Evolutionary conservation across 1,140 invertebrate genomes (phyloP), one percentile per base, ranked within the genome.

Genomic region (Musca vetustissima): DNA sequence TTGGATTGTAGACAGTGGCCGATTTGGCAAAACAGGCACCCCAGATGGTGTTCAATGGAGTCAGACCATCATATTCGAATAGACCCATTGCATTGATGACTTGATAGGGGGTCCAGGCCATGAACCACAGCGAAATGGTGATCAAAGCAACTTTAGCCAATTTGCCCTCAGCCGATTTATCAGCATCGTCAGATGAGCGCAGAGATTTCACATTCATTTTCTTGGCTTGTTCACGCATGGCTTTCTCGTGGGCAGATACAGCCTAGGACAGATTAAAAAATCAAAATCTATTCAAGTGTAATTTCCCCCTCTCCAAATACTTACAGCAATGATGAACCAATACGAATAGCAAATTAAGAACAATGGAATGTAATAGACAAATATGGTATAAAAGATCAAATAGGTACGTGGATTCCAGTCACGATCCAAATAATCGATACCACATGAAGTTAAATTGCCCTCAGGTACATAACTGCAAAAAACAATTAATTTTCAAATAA

Each of bases 21-120:
- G 90, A 88, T 83, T 93, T 93, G 65, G 91, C 91, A 72, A 93
- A 93, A 4, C 92, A 83, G 24, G 91, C 89, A 47, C 91, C 90
- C 90, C 91, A 92, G 73, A 92, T 92, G 28, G 89, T 91, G 66
- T 87, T 87, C 61, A 92, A 81, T 14, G 92, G 91, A 68, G 85
- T 91, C 32, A 94, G 88, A 17, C 85, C 88, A 11, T 84, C 79
- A 11, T 82, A 83, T 61, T 88, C 85, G 75, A 93, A 93, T 50
- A 94, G 88, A 1, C 91, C 93, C 66, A 89, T 85, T 75, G 86
- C 90, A 76, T 93, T 93, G 72, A 93, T 92, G 19, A 92, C 88
- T 21, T 93, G 78, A 76, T 93, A 93, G n/a, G 92, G 92, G 15
- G 91, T 92, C 92, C 92, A 93, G 4, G 92, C 92, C 83, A 93